phyloP scores from a whole-genome alignment of 2,113 vertebrate genomes.

The Myrmecobius fasciatus region DNA sequence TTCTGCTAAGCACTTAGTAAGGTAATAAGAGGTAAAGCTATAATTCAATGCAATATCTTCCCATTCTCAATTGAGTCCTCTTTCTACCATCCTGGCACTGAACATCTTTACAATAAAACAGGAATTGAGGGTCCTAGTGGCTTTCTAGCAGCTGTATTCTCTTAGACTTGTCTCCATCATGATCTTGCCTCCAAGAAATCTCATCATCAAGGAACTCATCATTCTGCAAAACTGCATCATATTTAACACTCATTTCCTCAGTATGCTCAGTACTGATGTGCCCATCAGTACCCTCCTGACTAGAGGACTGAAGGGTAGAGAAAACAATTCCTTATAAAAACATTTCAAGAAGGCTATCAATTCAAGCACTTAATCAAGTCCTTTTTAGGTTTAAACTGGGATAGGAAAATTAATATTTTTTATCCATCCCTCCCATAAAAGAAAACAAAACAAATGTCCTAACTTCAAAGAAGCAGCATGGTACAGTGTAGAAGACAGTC shows the following conservation, averaged over 20 bases:
- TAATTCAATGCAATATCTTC: background rate
- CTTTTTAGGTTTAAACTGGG: too few species aligned
- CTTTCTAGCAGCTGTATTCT: background rate
- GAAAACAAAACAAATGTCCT: too few species aligned
- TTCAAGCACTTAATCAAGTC: too few species aligned
- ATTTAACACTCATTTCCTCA: background rate
- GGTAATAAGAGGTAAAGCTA: background rate
- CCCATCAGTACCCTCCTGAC: background rate
- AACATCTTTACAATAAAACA: background rate
- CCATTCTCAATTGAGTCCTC: background rate
- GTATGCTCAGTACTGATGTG: background rate
- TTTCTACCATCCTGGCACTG: background rate
- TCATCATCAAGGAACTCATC: background rate
- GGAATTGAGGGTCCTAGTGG: background rate
- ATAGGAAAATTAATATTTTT: too few species aligned
- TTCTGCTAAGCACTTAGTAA: background rate
- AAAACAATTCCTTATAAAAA: background rate
- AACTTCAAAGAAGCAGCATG: too few species aligned
- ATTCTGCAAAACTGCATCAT: background rate
- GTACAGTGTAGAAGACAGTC: too few species aligned
- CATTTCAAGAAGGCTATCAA: background rate
- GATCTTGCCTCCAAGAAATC: background rate
- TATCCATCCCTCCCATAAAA: too few species aligned
- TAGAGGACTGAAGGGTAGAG: background rate
- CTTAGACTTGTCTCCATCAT: background rate